phyloP scores from a whole-genome alignment of 2,888 invertebrate genomes.

The Drosophila histrio region DNA sequence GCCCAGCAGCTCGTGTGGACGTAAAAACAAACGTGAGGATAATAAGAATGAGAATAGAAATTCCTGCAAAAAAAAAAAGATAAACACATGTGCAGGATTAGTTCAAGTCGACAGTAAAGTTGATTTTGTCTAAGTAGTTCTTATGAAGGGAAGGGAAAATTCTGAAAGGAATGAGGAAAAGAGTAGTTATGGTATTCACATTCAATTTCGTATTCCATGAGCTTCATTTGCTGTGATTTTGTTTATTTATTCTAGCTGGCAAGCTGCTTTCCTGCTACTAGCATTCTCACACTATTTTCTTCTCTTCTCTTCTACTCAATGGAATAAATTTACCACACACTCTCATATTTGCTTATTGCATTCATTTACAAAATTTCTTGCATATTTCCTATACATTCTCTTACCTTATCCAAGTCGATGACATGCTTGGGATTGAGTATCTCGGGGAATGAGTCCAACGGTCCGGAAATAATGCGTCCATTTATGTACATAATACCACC shows the following conservation, averaged over 20 bases:
- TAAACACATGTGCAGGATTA: constrained; percentile 30
- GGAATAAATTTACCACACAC: neutral
- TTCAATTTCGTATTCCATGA: neutral
- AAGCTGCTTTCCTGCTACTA: neutral
- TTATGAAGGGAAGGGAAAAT: neutral
- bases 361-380: neutral
- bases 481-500: constrained; percentile 84
- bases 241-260: neutral
- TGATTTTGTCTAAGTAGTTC: neutral
- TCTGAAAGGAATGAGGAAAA: neutral
- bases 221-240: constrained; percentile 11
- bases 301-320: neutral
- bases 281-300: neutral
- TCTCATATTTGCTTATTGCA: neutral
- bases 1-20: constrained; percentile 84
- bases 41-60: constrained; percentile 84
- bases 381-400: neutral
- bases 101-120: neutral
- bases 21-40: constrained; percentile 84
- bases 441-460: constrained; percentile 82
- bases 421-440: constrained; percentile 81
- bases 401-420: constrained; percentile 83
- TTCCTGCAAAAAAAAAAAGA: constrained; percentile 74
- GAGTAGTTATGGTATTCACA: neutral
- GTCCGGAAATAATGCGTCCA: constrained; percentile 83